A percentile compares a stretch with the other conserved stretches of the same genome.
phyloP scores from a whole-genome alignment of 2,113 vertebrate species.

The Perccottus glenii region DNA sequence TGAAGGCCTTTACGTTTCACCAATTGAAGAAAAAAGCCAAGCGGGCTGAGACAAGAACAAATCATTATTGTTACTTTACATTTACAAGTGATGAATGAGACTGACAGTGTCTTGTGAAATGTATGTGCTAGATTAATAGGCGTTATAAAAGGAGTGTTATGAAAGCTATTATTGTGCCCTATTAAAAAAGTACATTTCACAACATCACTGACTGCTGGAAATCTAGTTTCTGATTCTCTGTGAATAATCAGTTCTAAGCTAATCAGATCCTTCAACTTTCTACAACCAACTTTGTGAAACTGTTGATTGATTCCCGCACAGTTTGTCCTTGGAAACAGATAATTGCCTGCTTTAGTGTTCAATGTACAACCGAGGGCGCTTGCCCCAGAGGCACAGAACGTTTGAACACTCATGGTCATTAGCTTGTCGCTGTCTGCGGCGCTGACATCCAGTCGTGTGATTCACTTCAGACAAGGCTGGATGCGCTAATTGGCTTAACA shows the following conservation, averaged over 20 bases:
- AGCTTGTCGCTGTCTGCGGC: slow-evolving; percentile 21
- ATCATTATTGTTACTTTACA: neutral
- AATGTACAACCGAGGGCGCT: slow-evolving; percentile 2
- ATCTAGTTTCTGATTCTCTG: neutral
- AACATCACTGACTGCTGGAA: neutral
- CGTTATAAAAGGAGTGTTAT: neutral
- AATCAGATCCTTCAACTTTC: slow-evolving; percentile 25
- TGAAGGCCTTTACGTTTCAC: too few species aligned
- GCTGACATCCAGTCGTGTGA: slow-evolving; percentile 32
- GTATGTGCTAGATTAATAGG: slow-evolving; percentile 22
- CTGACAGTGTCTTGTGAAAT: neutral
- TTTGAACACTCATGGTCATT: slow-evolving; percentile 45
- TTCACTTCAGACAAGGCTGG: slow-evolving; percentile 24
- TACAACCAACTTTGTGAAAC: slow-evolving; percentile 18
- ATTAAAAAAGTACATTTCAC: too few species aligned
- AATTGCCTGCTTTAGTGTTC: slow-evolving; percentile 45
- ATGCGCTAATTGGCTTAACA: slow-evolving; percentile 56
- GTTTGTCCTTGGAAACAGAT: slow-evolving; percentile 39
- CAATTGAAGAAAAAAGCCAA: too few species aligned
- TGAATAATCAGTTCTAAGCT: slow-evolving; percentile 29
- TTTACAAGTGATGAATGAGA: neutral
- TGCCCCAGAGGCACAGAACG: slow-evolving; percentile 21
- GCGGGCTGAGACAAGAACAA: neutral
- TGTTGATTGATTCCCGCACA: slow-evolving; percentile 32
- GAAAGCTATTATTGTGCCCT: slow-evolving; percentile 14